phyloP scores from a whole-genome alignment of 2,113 vertebrate species.

The Scomber colias region DNA sequence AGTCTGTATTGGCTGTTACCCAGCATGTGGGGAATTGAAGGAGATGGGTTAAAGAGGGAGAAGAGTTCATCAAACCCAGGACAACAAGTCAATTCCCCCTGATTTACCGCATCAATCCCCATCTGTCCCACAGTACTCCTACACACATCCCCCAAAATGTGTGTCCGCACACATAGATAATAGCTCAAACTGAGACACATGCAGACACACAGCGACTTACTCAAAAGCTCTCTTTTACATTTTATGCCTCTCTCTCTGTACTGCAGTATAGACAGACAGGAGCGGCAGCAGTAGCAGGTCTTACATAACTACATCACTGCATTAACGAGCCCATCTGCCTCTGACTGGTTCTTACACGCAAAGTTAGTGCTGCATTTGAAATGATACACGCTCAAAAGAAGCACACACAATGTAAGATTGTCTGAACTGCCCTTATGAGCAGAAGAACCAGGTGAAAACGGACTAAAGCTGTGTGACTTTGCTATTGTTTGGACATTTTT shows the following conservation, averaged over 20 bases:
- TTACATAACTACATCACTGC: conserved; percentile 80
- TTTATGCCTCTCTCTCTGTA: conserved; percentile 42
- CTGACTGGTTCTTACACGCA: conserved; percentile 65
- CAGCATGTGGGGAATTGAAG: conserved; percentile 60
- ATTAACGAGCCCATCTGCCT: conserved; percentile 81
- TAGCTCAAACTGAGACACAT: conserved; percentile 11
- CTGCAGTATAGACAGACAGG: conserved; percentile 69
- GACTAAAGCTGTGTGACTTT: neutral
- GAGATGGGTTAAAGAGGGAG: conserved; percentile 72
- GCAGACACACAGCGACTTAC: conserved; percentile 24
- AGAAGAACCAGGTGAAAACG: conserved; percentile 19
- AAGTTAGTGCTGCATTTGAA: conserved; percentile 44
- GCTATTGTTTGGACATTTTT: neutral
- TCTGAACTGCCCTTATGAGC: conserved; percentile 1
- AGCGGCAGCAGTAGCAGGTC: conserved; percentile 67
- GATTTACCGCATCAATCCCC: conserved; percentile 66
- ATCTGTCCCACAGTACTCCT: conserved; percentile 32
- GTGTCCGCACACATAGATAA: conserved; percentile 13
- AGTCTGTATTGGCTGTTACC: conserved; percentile 45
- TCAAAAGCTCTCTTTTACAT: conserved; percentile 32
- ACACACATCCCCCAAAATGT: neutral
- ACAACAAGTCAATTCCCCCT: conserved; percentile 76
- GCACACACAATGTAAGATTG: conserved; percentile 5
- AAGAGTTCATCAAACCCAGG: conserved; percentile 70
- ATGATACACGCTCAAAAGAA: conserved; percentile 35